Conservation (phyloP, 2,113 vertebrate genomes). For the Panurus biarmicus region DNA sequence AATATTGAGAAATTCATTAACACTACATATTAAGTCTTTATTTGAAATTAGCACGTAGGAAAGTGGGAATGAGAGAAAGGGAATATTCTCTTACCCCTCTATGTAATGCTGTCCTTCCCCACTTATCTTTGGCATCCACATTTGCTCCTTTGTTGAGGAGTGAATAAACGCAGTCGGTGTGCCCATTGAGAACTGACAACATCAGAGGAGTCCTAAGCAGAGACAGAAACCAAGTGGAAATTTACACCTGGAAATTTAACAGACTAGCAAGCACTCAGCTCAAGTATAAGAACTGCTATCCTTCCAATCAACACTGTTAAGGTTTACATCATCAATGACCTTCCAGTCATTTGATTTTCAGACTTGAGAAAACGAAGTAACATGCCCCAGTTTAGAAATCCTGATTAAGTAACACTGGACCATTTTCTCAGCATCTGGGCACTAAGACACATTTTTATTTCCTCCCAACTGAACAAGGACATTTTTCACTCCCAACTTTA, state of each 20-base stretch:
- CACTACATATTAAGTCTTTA: not conserved
- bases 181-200: conserved; percentile 93
- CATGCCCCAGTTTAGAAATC: not conserved
- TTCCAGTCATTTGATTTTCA: not conserved
- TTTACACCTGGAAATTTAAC: not conserved
- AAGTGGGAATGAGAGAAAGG: not conserved
- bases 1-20: not conserved
- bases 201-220: conserved; percentile 89
- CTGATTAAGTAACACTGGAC: not conserved
- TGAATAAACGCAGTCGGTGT: conserved; percentile 95
- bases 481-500: not conserved
- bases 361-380: not conserved
- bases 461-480: not conserved
- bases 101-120: conserved; percentile 92
- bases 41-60: not conserved
- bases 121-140: conserved; percentile 96
- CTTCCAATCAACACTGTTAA: not conserved
- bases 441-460: not conserved
- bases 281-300: not conserved
- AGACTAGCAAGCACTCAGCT: not conserved
- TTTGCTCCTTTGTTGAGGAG: conserved; percentile 92
- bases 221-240: not conserved
- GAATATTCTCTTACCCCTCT: conserved; percentile 81
- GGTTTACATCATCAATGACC: not conserved
- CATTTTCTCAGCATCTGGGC: not conserved